phyloP scores from a whole-genome alignment of 2,113 vertebrate species.

The Cricetomys ansorgei region DNA sequence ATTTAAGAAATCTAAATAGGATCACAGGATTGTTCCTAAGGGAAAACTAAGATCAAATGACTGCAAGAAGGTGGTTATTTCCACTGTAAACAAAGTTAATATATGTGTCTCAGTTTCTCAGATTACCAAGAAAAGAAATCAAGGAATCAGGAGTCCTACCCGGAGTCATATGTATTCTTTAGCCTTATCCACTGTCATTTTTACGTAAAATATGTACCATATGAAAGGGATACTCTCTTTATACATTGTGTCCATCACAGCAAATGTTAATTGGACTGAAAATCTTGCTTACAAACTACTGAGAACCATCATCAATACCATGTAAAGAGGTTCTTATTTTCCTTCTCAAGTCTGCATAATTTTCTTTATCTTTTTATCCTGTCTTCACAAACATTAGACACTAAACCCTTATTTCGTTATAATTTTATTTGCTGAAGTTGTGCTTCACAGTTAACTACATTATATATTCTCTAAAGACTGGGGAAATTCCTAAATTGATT shows the following conservation, averaged over 20 bases:
- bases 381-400: background rate
- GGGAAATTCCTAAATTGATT: background rate
- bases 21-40: background rate
- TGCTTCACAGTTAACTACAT: background rate
- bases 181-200: background rate
- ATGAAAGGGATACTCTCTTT: background rate
- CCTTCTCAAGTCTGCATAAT: background rate
- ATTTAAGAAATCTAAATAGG: background rate
- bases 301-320: background rate
- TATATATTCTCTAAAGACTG: background rate
- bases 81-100: background rate
- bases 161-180: background rate
- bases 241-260: background rate
- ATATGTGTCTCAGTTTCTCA: background rate
- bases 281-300: background rate
- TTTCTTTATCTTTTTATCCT: background rate
- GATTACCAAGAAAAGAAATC: background rate
- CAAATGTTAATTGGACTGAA: background rate
- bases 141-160: background rate
- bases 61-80: background rate
- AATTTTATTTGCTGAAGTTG: conserved; percentile 21
- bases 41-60: background rate
- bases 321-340: background rate
- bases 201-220: background rate
- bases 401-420: background rate